Percentiles rank a stretch among this genome's conserved stretches.
These are phyloP conservation scores for Chrysolina haemoptera DNA, from an alignment of 2,888 invertebrate species.

Conservation along the genomic window DNA sequence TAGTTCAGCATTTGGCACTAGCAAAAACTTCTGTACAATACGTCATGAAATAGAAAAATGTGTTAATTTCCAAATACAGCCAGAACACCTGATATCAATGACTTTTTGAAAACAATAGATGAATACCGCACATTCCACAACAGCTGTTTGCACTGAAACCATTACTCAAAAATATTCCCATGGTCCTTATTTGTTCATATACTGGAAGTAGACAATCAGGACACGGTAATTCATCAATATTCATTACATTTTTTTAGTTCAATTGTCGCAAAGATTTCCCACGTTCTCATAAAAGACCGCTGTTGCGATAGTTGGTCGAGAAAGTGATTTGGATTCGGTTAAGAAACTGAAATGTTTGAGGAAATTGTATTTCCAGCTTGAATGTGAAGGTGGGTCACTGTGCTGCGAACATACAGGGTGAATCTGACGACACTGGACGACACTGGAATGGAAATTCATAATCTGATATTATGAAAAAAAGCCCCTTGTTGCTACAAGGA, in stretches of 20 bases:
- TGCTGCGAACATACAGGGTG: too few species aligned
- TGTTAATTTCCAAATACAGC: too few species aligned
- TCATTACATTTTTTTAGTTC: slow-evolving; percentile 12
- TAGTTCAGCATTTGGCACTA: too few species aligned
- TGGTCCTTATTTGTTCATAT: slow-evolving; percentile 7
- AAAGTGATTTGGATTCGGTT: slow-evolving; percentile 3
- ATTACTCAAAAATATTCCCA: slow-evolving; percentile 18
- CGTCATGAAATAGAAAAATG: too few species aligned
- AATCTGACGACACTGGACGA: too few species aligned
- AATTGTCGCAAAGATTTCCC: slow-evolving; percentile 17
- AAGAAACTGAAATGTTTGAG: not conserved
- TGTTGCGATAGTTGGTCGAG: slow-evolving; percentile 1
- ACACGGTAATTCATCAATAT: slow-evolving; percentile 25
- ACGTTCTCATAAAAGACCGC: slow-evolving; percentile 13
- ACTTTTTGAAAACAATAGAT: not conserved
- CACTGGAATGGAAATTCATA: too few species aligned
- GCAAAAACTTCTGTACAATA: too few species aligned
- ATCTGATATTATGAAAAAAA: too few species aligned
- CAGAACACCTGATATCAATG: too few species aligned
- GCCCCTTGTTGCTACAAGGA: too few species aligned
- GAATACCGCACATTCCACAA: not conserved
- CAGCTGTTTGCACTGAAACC: not conserved
- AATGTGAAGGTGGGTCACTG: not conserved
- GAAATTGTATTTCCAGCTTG: not conserved
- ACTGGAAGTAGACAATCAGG: slow-evolving; percentile 25